phyloP scores from a whole-genome alignment of 2,113 vertebrate species.

The Cacatua alba region DNA sequence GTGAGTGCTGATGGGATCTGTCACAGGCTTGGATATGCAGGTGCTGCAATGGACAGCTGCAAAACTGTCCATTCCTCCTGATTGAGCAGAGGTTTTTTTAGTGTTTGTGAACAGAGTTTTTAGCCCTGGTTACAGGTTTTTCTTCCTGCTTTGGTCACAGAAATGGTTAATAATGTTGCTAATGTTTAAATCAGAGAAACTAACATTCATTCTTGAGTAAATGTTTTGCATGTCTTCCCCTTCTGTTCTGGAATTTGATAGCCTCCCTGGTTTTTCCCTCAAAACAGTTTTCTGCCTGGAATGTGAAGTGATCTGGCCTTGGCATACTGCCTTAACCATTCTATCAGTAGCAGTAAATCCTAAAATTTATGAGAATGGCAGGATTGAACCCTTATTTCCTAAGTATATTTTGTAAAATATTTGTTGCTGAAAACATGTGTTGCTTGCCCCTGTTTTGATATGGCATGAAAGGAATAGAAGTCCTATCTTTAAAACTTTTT shows the following conservation, averaged over 20 bases:
- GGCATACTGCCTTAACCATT: background rate
- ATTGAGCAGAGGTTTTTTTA: background rate
- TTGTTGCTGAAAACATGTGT: conserved; percentile 8
- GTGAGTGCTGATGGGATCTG: background rate
- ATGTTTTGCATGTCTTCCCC: background rate
- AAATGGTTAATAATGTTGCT: background rate
- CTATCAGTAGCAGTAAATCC: background rate
- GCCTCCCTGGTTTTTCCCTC: background rate
- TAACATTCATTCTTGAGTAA: background rate
- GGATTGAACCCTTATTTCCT: background rate
- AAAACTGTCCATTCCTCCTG: background rate
- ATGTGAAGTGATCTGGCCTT: background rate
- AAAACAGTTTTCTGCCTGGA: background rate
- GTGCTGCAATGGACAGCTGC: background rate
- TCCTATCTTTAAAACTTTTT: conserved; percentile 34
- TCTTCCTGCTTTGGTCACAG: background rate
- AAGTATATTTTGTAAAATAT: conserved; percentile 15
- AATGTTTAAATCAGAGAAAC: background rate
- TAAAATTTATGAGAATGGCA: background rate
- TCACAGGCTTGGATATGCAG: background rate
- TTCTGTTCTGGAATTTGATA: background rate
- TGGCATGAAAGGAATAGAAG: conserved; percentile 22
- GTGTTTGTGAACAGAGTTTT: background rate
- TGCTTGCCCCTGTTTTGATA: conserved; percentile 37
- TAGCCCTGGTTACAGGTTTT: background rate